Conservation (phyloP, 2,888 invertebrate species). For the Ptychoptera albimana region DNA sequence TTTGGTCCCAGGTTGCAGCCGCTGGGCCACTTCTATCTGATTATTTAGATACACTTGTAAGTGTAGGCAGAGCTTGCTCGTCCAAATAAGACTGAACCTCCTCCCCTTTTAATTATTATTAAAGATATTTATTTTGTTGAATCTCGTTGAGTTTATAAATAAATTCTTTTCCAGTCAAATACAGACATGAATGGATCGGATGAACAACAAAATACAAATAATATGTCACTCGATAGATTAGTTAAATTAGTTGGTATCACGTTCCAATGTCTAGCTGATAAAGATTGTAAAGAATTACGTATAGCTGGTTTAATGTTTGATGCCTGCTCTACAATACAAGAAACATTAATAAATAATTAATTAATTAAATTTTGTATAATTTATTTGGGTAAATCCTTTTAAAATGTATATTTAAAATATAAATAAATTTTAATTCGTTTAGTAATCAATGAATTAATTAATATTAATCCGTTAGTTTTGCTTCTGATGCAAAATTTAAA, state of each 20-base stretch:
- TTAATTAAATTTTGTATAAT: neutral
- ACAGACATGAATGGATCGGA: neutral
- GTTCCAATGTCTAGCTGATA: conserved; percentile 28
- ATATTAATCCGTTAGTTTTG: conserved; percentile 1
- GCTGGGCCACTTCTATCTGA: conserved; percentile 60
- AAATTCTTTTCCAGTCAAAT: conserved; percentile 1
- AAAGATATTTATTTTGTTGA: neutral
- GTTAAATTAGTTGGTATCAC: conserved; percentile 28
- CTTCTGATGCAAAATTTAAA: conserved; percentile 16
- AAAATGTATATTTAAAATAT: neutral
- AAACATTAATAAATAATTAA: neutral
- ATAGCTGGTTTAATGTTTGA: conserved; percentile 34
- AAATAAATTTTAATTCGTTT: neutral
- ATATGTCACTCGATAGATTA: conserved; percentile 16
- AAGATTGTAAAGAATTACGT: conserved; percentile 26
- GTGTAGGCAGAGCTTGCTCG: conserved; percentile 17
- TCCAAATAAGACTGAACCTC: conserved; percentile 3
- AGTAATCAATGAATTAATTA: neutral
- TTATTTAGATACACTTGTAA: conserved; percentile 55
- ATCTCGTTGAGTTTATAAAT: too few relatives aligned
- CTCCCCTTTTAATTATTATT: neutral
- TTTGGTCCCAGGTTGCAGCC: conserved; percentile 52
- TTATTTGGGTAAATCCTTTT: neutral
- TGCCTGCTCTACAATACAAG: conserved; percentile 22
- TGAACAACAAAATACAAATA: neutral